These are phyloP conservation scores for Nebria brevicollis DNA, from an alignment of 2,888 invertebrate species.

Conservation along the genomic window DNA sequence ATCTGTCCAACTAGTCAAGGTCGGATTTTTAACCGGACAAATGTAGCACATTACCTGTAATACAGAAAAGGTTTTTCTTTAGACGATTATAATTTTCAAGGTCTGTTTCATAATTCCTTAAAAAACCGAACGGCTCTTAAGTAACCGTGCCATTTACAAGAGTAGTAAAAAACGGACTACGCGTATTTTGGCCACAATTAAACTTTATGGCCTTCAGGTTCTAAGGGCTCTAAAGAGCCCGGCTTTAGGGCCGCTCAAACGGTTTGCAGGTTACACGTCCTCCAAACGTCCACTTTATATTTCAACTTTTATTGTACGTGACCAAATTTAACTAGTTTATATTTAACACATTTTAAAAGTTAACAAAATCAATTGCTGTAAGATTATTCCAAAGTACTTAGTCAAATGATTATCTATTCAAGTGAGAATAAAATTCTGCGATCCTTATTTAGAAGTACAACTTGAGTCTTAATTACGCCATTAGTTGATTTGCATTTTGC, in stretches of 20 bases:
- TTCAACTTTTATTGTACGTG: neutral
- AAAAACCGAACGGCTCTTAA: neutral
- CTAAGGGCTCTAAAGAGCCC: neutral
- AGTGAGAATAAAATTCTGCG: neutral
- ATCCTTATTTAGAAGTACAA: slow-evolving; percentile 5
- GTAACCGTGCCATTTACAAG: neutral
- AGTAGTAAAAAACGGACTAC: neutral
- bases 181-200: neutral
- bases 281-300: neutral
- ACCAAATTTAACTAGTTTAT: neutral
- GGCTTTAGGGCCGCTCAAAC: neutral
- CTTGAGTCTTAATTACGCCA: neutral
- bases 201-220: neutral
- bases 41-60: neutral
- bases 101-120: neutral
- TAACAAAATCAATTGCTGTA: no score
- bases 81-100: neutral
- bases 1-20: neutral
- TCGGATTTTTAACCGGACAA: neutral
- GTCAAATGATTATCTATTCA: neutral
- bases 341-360: neutral
- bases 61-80: neutral
- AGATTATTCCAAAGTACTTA: neutral
- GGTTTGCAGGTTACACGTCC: neutral
- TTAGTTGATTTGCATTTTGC: neutral